A percentile compares a stretch with the other conserved stretches of the same genome.
phyloP scores from a whole-genome alignment of 2,797 vertebrate genomes.

The Propithecus deckenii region DNA sequence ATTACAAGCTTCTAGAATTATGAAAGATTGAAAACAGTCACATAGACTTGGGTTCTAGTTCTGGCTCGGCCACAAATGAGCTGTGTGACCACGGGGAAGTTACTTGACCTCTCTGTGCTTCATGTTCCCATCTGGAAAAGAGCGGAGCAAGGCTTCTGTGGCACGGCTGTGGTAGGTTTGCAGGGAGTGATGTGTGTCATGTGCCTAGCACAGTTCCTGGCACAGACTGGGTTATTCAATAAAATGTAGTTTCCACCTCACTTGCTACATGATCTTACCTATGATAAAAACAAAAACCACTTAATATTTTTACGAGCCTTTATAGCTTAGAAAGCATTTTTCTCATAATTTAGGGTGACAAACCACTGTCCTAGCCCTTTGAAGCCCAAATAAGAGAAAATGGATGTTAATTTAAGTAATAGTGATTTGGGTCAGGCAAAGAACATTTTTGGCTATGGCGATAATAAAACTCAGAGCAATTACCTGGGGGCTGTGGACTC shows the following conservation, averaged over 20 bases:
- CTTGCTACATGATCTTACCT: not conserved
- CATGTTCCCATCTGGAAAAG: not conserved
- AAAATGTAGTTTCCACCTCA: not conserved
- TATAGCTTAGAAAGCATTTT: not conserved
- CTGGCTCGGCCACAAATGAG: not conserved
- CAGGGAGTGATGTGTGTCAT: not conserved
- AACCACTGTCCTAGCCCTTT: not conserved
- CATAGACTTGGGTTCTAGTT: not conserved
- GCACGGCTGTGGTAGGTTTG: not conserved
- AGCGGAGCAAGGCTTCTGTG: not conserved
- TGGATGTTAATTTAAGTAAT: not conserved
- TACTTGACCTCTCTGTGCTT: not conserved
- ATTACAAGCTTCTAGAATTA: not conserved
- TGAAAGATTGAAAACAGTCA: not conserved
- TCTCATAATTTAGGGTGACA: not conserved
- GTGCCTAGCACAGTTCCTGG: not conserved
- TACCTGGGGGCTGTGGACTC: not conserved
- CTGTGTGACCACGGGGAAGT: not conserved
- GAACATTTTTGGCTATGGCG: not conserved
- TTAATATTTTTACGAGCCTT: conserved; percentile 18
- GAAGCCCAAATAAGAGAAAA: conserved; percentile 6
- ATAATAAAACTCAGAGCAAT: not conserved
- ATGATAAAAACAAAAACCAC: not conserved
- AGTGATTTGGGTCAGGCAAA: not conserved
- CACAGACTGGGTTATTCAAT: not conserved